Conservation (phyloP, 1,140 invertebrate genomes). For the Pachyrhynchus sulphureomaculatus region DNA sequence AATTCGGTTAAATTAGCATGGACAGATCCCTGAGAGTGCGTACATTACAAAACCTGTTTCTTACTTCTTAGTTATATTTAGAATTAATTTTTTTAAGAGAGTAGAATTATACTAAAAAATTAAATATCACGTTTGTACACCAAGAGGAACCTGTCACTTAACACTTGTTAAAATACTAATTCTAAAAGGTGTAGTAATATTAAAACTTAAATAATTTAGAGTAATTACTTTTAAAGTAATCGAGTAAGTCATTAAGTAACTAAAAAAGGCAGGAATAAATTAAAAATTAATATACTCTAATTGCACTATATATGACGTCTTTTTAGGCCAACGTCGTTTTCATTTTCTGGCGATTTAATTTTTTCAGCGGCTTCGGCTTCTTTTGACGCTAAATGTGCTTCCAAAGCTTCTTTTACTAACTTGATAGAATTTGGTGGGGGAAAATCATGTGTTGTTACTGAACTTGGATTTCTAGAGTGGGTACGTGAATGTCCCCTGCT, state of each 20-base stretch:
- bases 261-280: conserved; percentile 24
- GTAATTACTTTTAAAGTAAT: conserved; percentile 1
- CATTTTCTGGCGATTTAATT: conserved; percentile 3
- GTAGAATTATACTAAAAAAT: background rate
- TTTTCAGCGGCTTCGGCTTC: conserved; percentile 3
- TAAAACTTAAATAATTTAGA: background rate
- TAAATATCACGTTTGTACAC: conserved; percentile 11
- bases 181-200: conserved; percentile 2
- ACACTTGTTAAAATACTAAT: background rate
- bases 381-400: conserved; percentile 20
- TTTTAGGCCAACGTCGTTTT: conserved; percentile 15
- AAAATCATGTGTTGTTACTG: conserved; percentile 39
- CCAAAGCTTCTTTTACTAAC: conserved; percentile 18
- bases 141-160: conserved; percentile 25
- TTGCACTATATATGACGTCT: conserved; percentile 28
- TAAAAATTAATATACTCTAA: conserved; percentile 10
- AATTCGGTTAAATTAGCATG: conserved; percentile 1
- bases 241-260: conserved; percentile 19
- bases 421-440: conserved; percentile 30
- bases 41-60: conserved; percentile 3
- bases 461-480: conserved; percentile 42
- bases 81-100: conserved; percentile 6
- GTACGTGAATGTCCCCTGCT: conserved; percentile 28
- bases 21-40: conserved; percentile 27
- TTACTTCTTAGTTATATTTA: conserved; percentile 9